phyloP scores from a whole-genome alignment of 1,140 invertebrate species.

The Sesamia nonagrioides region DNA sequence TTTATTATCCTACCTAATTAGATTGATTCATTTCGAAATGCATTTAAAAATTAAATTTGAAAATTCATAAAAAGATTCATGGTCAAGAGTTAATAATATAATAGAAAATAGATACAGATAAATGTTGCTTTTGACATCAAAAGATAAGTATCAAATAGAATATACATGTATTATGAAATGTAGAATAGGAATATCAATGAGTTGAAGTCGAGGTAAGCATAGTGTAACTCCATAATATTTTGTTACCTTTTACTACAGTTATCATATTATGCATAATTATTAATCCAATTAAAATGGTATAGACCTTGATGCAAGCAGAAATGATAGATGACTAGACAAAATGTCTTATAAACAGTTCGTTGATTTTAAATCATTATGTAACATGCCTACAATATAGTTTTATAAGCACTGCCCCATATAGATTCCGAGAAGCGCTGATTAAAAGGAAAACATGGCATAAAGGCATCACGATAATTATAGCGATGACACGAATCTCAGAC shows the following conservation, averaged over 20 bases:
- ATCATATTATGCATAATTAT: conserved; percentile 42
- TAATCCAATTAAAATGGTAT: conserved; percentile 38
- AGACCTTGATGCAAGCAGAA: conserved; percentile 57
- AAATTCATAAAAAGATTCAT: conserved; percentile 26
- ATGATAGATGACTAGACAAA: conserved; percentile 78
- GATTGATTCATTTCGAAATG: conserved; percentile 42
- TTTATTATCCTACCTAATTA: conserved; percentile 62
- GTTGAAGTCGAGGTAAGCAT: conserved; percentile 38
- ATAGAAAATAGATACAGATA: conserved; percentile 6
- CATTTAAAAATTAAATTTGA: conserved; percentile 27
- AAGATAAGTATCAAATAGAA: conserved; percentile 6
- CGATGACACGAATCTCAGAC: conserved; percentile 68
- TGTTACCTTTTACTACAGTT: conserved; percentile 39
- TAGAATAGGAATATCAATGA: conserved; percentile 28
- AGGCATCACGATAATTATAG: conserved; percentile 60
- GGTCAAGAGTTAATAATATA: conserved; percentile 31
- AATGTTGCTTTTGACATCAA: conserved; percentile 3
- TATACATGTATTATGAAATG: conserved; percentile 30
- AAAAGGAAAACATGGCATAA: conserved; percentile 48
- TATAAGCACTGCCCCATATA: conserved; percentile 59
- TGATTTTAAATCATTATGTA: conserved; percentile 67
- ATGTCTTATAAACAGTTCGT: conserved; percentile 77
- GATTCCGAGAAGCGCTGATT: conserved; percentile 55
- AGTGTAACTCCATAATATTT: conserved; percentile 37
- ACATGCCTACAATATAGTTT: conserved; percentile 57